A percentile compares a stretch with the other conserved stretches of the same genome.
Evolutionary conservation across 2,113 vertebrate genomes (phyloP).

Genomic region (Siniperca knerii): DNA sequence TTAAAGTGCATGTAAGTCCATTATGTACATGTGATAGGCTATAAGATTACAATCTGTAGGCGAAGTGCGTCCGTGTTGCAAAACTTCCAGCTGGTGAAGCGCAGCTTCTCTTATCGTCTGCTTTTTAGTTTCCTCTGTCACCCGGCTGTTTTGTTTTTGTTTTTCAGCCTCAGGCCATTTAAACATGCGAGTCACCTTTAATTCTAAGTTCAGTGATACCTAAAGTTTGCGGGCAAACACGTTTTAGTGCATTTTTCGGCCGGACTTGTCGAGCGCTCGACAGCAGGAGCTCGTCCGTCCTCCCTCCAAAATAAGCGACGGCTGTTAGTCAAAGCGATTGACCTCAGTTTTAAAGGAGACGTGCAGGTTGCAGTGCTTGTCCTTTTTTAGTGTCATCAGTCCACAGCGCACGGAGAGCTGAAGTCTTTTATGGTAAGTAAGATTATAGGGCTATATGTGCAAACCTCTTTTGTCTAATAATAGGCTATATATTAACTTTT

Average conservation of each 20-base stretch:
- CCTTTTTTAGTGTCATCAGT: neutral
- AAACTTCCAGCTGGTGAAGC: neutral
- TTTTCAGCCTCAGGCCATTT: accelerated
- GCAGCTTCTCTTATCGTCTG: neutral
- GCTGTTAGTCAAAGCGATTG: too few species aligned
- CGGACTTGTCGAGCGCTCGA: neutral
- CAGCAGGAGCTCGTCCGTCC: slow-evolving; percentile 5
- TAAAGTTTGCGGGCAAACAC: neutral
- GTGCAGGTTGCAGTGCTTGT: neutral
- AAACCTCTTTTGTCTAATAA: neutral
- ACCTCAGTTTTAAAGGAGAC: too few species aligned
- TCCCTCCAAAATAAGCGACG: slow-evolving; percentile 4
- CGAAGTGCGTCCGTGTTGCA: neutral
- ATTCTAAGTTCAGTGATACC: neutral
- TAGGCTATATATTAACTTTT: neutral
- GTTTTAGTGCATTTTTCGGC: neutral
- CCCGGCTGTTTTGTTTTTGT: neutral
- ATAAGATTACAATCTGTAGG: too few species aligned
- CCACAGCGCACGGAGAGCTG: neutral
- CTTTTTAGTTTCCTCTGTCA: neutral
- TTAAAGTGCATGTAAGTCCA: neutral
- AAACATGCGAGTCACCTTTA: neutral
- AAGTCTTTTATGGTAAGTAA: neutral
- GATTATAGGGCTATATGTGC: neutral
- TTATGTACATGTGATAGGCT: accelerated